Base-by-base conservation (phyloP, 2,888 invertebrate genomes). In the Oscheius sp. region DNA sequence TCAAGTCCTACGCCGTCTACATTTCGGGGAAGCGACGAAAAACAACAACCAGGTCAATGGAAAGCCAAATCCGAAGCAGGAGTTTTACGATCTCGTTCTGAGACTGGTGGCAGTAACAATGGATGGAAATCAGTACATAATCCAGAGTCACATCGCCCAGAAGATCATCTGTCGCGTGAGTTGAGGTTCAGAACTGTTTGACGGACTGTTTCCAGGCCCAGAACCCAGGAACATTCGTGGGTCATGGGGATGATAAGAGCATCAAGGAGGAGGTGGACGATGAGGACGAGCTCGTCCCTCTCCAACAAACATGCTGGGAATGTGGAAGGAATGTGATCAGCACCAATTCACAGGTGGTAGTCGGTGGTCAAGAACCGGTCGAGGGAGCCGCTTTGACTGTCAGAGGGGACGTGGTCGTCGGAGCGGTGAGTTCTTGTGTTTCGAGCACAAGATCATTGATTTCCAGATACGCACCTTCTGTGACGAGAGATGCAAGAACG, bases 201-300 rank as follows among this genome's bases (percentile, higher is more conserved):
- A 21, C 21, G 21, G 21, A 21, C 21, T n/a, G 5, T 63, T 63
- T 48, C 47, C 42, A 63, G 63, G 63, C 63, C 4, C 48, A 48
- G 5, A 63, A 63, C 47, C 63, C 63, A 29, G 29, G 50, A 63
- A 48, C 48, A 32, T 63, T 63, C 48, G 21, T 5, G 2, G 63
- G 47, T 48, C 21, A 63, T 48, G 63, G 47, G 5, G 42, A 37
- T 7, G 37, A 60, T 11, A 33, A 37, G n/a, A 37, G n/a, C 37
- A 63, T 63, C 47, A 63, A 63, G 50, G 63, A 63, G 32, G 63
- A 63, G 29, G 29, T 63, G n/a, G 63, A 47, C 13, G 63, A 63
- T 21, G 63, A 63, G 1, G 48, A 63, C 48, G 63, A 63, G 13
- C 13, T 47, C 2, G 13, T 48, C 2, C 29, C 63, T 5, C 10